Conservation (phyloP, 1,140 invertebrate species). For the Apis dorsata region DNA sequence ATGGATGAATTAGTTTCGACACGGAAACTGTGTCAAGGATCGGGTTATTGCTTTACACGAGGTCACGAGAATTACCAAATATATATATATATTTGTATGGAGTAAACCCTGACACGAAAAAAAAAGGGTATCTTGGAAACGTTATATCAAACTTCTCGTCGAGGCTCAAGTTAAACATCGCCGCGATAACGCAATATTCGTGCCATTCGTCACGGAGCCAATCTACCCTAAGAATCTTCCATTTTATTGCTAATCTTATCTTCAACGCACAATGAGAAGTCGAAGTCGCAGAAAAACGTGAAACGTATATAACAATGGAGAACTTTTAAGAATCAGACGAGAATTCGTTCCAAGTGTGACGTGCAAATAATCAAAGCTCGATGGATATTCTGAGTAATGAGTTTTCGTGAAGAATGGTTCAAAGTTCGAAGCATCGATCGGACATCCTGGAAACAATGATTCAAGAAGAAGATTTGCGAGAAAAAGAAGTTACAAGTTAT, state of each 20-base stretch:
- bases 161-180: neutral
- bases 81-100: neutral
- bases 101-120: neutral
- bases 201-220: neutral
- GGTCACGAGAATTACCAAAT: neutral
- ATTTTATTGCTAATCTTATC: neutral
- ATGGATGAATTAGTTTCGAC: neutral
- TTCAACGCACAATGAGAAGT: neutral
- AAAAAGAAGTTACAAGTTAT: too few species aligned
- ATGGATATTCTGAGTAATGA: conserved; percentile 10
- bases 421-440: too few species aligned
- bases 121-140: neutral
- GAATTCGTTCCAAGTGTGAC: neutral
- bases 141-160: neutral
- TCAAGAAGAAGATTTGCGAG: too few species aligned
- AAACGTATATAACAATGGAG: neutral
- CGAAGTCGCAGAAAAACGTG: neutral
- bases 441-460: too few species aligned
- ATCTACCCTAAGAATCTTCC: conserved; percentile 2
- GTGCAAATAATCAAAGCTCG: conserved; percentile 23
- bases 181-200: neutral
- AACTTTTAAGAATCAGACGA: neutral
- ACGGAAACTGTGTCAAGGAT: neutral
- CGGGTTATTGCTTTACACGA: neutral
- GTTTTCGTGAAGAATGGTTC: neutral